A percentile compares a stretch with the other conserved stretches of the same genome.
Conservation (phyloP, 64 coral and sea anemone species). For the Acropora yongei region DNA sequence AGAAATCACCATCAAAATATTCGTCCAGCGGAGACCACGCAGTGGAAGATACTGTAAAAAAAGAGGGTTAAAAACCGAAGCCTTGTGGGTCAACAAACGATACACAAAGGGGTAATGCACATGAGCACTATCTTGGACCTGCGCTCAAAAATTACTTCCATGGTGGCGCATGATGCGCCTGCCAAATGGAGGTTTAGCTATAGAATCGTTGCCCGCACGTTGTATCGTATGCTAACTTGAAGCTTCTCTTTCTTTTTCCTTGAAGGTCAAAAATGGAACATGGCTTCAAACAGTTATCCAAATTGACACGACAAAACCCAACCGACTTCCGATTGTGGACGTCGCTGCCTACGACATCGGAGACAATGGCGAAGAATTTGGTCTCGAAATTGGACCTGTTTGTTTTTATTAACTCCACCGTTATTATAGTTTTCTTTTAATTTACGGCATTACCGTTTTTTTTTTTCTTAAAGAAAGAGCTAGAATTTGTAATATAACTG, state of each 20-base stretch:
- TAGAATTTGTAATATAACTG: slow-evolving; percentile 23
- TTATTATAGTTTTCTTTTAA: not conserved
- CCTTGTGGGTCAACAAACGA: too few relatives aligned
- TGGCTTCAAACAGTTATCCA: slow-evolving; percentile 74
- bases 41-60: too few relatives aligned
- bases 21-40: too few relatives aligned
- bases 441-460: not conserved
- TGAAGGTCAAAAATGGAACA: slow-evolving; percentile 75
- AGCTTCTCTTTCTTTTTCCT: not conserved
- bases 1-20: too few relatives aligned
- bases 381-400: slow-evolving; percentile 80
- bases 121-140: not conserved
- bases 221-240: not conserved
- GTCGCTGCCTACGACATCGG: slow-evolving; percentile 76
- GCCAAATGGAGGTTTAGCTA: too few relatives aligned
- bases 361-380: slow-evolving; percentile 77
- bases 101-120: not conserved
- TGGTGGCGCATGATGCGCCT: too few relatives aligned
- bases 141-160: too few relatives aligned
- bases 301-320: slow-evolving; percentile 65
- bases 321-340: slow-evolving; percentile 67
- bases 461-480: not conserved
- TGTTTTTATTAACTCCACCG: slow-evolving; percentile 60
- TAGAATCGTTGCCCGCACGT: too few relatives aligned
- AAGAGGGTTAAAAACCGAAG: too few relatives aligned